Percentiles rank a stretch among this genome's conserved stretches.
Conservation (phyloP, 2,797 vertebrate genomes). For the Semaprochilodus insignis region DNA sequence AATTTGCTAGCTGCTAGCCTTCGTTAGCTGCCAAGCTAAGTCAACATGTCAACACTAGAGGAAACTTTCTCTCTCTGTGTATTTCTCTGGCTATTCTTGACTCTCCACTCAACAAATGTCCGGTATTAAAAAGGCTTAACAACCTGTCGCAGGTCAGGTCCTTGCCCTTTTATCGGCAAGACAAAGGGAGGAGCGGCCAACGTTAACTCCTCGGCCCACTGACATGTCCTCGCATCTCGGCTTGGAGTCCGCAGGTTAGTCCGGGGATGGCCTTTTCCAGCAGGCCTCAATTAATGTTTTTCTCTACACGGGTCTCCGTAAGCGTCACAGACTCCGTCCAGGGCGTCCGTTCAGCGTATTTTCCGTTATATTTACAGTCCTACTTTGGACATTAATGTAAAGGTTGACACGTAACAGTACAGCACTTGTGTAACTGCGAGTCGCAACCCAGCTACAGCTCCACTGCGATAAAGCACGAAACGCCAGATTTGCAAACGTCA, state of each 20-base stretch:
- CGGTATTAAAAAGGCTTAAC: background rate
- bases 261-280: conserved; percentile 73
- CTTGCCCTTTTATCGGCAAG: conserved; percentile 25
- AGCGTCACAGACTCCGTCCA: conserved; percentile 39
- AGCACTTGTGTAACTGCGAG: conserved; percentile 41
- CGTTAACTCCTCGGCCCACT: conserved; percentile 44
- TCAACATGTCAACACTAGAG: conserved; percentile 20
- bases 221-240: conserved; percentile 58
- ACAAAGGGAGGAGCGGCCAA: conserved; percentile 5
- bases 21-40: conserved; percentile 1
- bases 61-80: conserved; percentile 33
- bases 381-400: background rate
- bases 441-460: conserved; percentile 58
- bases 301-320: conserved; percentile 33
- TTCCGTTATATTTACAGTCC: conserved; percentile 4
- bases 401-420: conserved; percentile 41
- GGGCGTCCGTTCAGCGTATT: background rate
- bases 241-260: conserved; percentile 66
- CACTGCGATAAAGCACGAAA: conserved; percentile 56
- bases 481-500: conserved; percentile 76
- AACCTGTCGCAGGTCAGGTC: conserved; percentile 24
- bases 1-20: conserved; percentile 21
- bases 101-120: conserved; percentile 28
- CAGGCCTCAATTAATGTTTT: conserved; percentile 72
- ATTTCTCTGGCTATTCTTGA: background rate